A percentile compares a stretch with the other conserved stretches of the same genome.
Conservation (phyloP, 2,797 vertebrate genomes). For the Propithecus perrieri region DNA sequence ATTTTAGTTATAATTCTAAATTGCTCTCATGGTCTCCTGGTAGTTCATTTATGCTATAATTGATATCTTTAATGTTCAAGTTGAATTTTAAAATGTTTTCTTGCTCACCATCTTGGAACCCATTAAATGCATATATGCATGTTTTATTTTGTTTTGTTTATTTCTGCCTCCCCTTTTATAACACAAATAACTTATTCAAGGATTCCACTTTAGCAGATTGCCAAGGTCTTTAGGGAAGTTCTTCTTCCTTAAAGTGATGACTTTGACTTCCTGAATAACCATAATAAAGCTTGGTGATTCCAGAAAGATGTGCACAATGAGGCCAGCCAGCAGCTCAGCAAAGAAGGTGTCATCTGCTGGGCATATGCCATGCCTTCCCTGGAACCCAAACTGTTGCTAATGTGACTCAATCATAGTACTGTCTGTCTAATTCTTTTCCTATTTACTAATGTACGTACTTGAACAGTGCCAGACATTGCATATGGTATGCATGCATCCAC, state of each 20-base stretch:
- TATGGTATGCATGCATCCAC: background rate
- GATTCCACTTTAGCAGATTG: no score
- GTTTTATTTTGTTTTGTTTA: no score
- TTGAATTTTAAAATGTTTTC: background rate
- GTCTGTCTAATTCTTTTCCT: background rate
- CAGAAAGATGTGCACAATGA: background rate
- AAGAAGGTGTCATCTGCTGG: background rate
- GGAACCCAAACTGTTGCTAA: background rate
- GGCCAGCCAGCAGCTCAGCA: background rate
- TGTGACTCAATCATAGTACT: background rate
- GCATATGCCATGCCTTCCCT: rapidly evolving
- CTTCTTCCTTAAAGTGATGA: background rate
- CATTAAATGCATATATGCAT: background rate
- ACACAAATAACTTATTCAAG: background rate
- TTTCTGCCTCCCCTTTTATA: background rate
- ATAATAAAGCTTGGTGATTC: background rate
- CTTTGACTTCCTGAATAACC: background rate
- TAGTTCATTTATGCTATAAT: background rate
- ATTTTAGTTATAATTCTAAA: background rate
- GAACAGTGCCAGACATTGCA: no score
- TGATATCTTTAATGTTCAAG: background rate
- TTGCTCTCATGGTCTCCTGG: background rate
- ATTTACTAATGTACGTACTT: background rate
- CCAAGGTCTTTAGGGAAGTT: background rate
- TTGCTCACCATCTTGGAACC: background rate